Evolutionary conservation across 2,113 vertebrate species (phyloP).

Genomic region (Centropus unirufus): DNA sequence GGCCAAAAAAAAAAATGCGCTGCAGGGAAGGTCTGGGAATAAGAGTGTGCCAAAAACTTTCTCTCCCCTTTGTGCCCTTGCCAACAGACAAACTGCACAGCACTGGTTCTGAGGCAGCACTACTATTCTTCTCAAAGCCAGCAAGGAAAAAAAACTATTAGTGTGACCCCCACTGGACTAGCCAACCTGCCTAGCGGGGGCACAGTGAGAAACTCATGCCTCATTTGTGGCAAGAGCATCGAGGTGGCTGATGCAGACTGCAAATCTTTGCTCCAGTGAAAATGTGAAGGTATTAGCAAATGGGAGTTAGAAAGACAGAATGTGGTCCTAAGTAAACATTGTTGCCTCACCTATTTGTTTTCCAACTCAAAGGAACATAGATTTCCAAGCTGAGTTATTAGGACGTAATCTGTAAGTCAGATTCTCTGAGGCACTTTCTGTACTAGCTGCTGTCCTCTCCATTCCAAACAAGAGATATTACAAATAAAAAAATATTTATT

Average conservation of each 20-base stretch:
- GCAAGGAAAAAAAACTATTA: background rate
- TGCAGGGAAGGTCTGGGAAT: background rate
- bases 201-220: background rate
- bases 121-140: background rate
- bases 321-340: constrained; percentile 29
- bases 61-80: background rate
- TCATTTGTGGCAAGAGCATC: background rate
- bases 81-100: background rate
- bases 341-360: constrained; percentile 31
- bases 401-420: background rate
- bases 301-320: background rate
- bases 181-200: background rate
- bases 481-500: constrained; percentile 68
- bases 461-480: constrained; percentile 56
- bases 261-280: background rate
- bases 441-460: constrained; percentile 33
- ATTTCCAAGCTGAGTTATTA: constrained; percentile 19
- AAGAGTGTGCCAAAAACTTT: background rate
- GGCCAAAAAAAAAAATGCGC: background rate
- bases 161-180: background rate
- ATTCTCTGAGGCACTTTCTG: constrained; percentile 50
- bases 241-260: background rate
- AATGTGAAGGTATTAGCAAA: background rate
- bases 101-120: background rate
- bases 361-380: background rate